These are phyloP conservation scores for Agriopis aurantiaria DNA, from an alignment of 2,888 invertebrate genomes.

Conservation along the genomic window DNA sequence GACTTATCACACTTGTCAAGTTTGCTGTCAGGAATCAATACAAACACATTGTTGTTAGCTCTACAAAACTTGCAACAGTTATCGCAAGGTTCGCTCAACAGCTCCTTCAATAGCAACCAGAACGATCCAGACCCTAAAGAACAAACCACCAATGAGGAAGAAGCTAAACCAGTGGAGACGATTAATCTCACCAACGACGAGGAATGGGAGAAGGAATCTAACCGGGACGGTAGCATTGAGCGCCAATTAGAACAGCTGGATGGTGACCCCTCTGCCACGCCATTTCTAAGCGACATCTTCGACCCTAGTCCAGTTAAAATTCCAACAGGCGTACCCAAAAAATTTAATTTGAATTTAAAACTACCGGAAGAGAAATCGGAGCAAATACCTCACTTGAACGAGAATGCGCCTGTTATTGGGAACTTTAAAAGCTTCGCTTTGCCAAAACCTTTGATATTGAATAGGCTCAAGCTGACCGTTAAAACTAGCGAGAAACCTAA, in stretches of 20 bases:
- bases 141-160: conserved; percentile 39
- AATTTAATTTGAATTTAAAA: conserved; percentile 69
- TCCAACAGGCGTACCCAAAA: conserved; percentile 59
- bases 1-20: conserved; percentile 72
- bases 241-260: conserved; percentile 71
- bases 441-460: conserved; percentile 81
- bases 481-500: conserved; percentile 67
- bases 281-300: conserved; percentile 83
- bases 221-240: conserved; percentile 74
- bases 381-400: conserved; percentile 57
- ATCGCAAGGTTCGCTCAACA: conserved; percentile 53
- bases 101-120: conserved; percentile 42
- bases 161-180: conserved; percentile 61
- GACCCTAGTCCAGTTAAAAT: conserved; percentile 76
- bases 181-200: conserved; percentile 81
- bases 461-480: conserved; percentile 77
- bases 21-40: conserved; percentile 75
- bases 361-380: conserved; percentile 53
- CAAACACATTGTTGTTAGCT: conserved; percentile 74
- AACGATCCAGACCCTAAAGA: conserved; percentile 44
- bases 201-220: conserved; percentile 79
- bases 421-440: conserved; percentile 84
- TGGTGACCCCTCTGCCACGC: conserved; percentile 74
- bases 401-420: conserved; percentile 76
- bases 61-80: conserved; percentile 79